Percentiles rank a stretch among this genome's conserved stretches.
These are phyloP conservation scores for Enteromius anoplus DNA, from an alignment of 2,797 vertebrate genomes.

Conservation along the genomic window DNA sequence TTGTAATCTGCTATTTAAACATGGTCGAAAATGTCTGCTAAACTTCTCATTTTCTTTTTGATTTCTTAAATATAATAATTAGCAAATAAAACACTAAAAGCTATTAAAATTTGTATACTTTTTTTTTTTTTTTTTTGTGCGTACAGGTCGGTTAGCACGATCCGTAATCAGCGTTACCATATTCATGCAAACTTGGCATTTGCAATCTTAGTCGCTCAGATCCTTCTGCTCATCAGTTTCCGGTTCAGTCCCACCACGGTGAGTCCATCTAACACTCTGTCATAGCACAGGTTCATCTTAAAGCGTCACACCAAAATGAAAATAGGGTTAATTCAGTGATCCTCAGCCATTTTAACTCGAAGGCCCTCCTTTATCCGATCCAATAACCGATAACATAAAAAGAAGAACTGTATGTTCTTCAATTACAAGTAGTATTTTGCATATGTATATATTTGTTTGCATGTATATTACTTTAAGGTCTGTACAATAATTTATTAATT, in stretches of 20 bases:
- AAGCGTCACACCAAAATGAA: too few species aligned
- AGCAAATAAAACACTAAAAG: not conserved
- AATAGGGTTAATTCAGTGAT: not conserved
- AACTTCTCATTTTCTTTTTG: not conserved
- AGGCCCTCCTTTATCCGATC: not conserved
- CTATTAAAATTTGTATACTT: not conserved
- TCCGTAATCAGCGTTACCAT: constrained; percentile 95
- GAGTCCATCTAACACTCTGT: constrained; percentile 55
- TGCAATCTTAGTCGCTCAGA: constrained; percentile 91
- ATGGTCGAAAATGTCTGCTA: not conserved
- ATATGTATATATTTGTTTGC: not conserved
- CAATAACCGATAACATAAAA: not conserved
- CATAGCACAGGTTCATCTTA: not conserved
- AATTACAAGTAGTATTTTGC: not conserved
- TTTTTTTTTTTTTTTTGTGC: constrained; percentile 26
- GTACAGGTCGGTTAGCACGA: constrained; percentile 92
- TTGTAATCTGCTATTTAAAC: not conserved
- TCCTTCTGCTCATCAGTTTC: constrained; percentile 91
- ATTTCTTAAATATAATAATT: not conserved
- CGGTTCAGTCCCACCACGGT: constrained; percentile 86
- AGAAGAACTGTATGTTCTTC: not conserved
- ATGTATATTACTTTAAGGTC: not conserved
- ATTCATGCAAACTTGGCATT: constrained; percentile 96
- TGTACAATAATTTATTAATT: not conserved
- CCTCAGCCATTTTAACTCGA: not conserved